Conservation (phyloP, 2,888 invertebrate species). For the Epirrita christyi region DNA sequence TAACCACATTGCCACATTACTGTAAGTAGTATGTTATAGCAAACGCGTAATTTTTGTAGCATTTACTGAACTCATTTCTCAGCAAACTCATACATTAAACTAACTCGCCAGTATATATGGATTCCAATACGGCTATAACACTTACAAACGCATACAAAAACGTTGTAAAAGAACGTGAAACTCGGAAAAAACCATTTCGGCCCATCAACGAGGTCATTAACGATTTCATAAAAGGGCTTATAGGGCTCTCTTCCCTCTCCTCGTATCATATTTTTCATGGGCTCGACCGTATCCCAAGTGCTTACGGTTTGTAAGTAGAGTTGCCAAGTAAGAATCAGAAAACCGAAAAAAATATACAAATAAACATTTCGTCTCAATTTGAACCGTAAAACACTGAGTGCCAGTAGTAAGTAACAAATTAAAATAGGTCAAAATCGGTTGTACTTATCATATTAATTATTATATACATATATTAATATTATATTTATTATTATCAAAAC, state of each 20-base stretch:
- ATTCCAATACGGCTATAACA: conserved; percentile 39
- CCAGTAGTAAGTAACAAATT: background rate
- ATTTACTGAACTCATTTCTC: background rate
- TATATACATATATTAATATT: too few species aligned
- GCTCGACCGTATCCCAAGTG: conserved; percentile 69
- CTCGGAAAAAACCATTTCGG: conserved; percentile 60
- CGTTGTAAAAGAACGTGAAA: conserved; percentile 56
- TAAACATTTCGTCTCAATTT: too few species aligned
- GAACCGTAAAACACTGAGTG: too few species aligned
- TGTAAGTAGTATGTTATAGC: too few species aligned
- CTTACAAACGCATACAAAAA: conserved; percentile 57
- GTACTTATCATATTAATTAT: too few species aligned
- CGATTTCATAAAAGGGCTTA: conserved; percentile 79
- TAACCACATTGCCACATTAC: too few species aligned
- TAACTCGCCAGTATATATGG: conserved; percentile 26
- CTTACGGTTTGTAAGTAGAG: conserved; percentile 48
- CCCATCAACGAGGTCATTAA: conserved; percentile 74
- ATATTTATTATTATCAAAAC: too few species aligned
- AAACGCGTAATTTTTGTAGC: too few species aligned
- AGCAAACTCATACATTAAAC: too few species aligned
- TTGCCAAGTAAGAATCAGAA: conserved; percentile 4
- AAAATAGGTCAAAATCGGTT: too few species aligned
- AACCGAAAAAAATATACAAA: background rate
- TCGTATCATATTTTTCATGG: conserved; percentile 74
- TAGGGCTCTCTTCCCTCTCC: conserved; percentile 68